Conservation (phyloP, 2,797 vertebrate species). For the Gallinago solitaria region DNA sequence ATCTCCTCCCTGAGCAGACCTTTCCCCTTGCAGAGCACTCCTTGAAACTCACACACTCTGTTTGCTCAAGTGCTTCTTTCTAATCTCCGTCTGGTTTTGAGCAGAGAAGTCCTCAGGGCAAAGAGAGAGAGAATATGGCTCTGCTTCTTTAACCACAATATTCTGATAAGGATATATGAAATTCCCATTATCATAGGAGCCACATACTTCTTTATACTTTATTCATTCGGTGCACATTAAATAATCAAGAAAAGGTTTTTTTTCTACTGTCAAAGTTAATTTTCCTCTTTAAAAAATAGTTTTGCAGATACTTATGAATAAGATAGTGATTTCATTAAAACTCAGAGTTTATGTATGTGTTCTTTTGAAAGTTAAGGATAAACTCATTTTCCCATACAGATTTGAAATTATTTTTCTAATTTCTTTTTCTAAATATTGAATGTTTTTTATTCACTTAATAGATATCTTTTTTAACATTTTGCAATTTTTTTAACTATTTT, state of each 20-base stretch:
- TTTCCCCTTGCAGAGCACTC: neutral
- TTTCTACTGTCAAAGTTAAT: neutral
- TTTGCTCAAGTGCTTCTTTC: neutral
- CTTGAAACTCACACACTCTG: neutral
- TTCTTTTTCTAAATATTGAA: neutral
- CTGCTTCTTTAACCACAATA: neutral
- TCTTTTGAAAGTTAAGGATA: neutral
- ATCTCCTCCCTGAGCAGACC: neutral
- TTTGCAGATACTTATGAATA: neutral
- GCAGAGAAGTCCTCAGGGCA: neutral
- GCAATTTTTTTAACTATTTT: neutral
- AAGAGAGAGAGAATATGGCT: neutral
- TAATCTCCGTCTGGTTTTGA: neutral
- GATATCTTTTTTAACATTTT: neutral
- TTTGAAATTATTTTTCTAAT: neutral
- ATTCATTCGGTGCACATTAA: neutral
- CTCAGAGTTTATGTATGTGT: neutral
- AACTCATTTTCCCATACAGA: neutral
- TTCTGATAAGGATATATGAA: slow-evolving; percentile 26
- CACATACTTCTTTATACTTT: neutral
- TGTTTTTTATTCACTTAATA: neutral
- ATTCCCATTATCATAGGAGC: neutral
- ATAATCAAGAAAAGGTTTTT: neutral
- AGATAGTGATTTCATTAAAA: neutral
- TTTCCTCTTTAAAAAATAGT: neutral